Percentiles rank a stretch among this genome's conserved stretches.
These are phyloP conservation scores for Atherinosoma microstoma DNA, from an alignment of 2,797 vertebrate genomes.

Conservation along the genomic window DNA sequence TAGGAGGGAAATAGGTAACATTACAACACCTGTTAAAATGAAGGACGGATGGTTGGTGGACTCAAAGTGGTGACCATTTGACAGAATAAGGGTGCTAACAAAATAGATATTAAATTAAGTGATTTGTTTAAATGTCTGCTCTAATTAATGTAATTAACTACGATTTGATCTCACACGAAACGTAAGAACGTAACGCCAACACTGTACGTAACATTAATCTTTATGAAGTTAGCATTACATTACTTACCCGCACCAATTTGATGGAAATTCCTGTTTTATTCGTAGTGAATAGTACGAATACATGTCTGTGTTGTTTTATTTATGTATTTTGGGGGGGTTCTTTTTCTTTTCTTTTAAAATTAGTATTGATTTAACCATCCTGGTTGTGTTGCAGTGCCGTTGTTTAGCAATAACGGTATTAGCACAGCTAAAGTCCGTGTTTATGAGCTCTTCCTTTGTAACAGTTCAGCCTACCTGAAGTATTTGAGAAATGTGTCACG, in stretches of 20 bases:
- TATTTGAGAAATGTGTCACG: background rate
- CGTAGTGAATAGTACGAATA: background rate
- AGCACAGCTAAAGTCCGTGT: background rate
- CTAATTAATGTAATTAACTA: rapidly evolving
- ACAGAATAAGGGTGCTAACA: background rate
- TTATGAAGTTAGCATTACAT: background rate
- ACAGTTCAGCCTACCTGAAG: background rate
- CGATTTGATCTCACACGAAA: background rate
- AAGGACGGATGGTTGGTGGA: slow-evolving; percentile 26
- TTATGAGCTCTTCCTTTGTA: slow-evolving; percentile 5
- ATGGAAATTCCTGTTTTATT: rapidly evolving
- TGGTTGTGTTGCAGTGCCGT: background rate
- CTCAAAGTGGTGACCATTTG: slow-evolving; percentile 9
- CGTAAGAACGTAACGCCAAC: background rate
- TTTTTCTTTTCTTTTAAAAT: background rate
- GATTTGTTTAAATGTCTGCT: background rate
- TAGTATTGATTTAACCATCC: background rate
- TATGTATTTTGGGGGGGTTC: too few species aligned
- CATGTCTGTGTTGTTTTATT: background rate
- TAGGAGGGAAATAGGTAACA: background rate
- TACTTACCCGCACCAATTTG: slow-evolving; percentile 5
- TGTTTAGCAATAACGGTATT: background rate
- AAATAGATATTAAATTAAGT: background rate
- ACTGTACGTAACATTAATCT: background rate
- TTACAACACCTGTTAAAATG: slow-evolving; percentile 39